phyloP scores from a whole-genome alignment of 1,140 invertebrate genomes.

The Aphelenchoides fujianensis region DNA sequence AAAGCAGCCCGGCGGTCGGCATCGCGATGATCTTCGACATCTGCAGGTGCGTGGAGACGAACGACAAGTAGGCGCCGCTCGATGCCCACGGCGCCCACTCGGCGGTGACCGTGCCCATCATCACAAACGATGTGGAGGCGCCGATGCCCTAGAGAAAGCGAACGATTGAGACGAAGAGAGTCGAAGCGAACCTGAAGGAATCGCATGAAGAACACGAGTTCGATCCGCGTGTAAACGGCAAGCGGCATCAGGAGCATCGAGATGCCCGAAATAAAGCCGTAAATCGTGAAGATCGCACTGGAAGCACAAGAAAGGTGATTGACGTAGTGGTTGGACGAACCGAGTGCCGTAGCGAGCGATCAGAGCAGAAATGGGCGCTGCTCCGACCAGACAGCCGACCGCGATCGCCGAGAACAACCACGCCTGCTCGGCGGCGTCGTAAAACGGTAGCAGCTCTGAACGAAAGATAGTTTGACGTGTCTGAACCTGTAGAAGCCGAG shows the following conservation, averaged over 20 bases:
- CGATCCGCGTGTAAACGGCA: background rate
- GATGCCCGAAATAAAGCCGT: conserved; percentile 4
- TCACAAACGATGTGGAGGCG: background rate
- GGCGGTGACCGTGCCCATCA: conserved; percentile 10
- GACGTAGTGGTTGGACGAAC: background rate
- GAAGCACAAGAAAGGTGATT: background rate
- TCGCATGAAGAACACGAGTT: conserved; percentile 9
- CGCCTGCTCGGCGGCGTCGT: background rate
- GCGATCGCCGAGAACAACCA: background rate
- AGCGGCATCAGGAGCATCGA: conserved; percentile 5
- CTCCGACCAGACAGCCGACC: background rate
- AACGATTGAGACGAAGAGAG: background rate
- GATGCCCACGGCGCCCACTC: background rate
- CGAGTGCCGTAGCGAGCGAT: background rate
- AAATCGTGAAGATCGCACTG: background rate
- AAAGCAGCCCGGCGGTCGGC: conserved; percentile 18
- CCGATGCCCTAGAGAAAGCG: background rate
- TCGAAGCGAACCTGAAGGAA: background rate
- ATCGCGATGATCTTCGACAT: conserved; percentile 20
- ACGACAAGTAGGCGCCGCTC: conserved; percentile 8
- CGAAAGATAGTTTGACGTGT: too few species aligned
- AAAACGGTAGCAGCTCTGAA: too few species aligned
- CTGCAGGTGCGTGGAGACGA: conserved; percentile 19
- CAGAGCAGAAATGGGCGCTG: background rate
- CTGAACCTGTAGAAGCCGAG: too few species aligned